Conservation (phyloP, 2,888 invertebrate species). For the Dioctria rufipes region DNA sequence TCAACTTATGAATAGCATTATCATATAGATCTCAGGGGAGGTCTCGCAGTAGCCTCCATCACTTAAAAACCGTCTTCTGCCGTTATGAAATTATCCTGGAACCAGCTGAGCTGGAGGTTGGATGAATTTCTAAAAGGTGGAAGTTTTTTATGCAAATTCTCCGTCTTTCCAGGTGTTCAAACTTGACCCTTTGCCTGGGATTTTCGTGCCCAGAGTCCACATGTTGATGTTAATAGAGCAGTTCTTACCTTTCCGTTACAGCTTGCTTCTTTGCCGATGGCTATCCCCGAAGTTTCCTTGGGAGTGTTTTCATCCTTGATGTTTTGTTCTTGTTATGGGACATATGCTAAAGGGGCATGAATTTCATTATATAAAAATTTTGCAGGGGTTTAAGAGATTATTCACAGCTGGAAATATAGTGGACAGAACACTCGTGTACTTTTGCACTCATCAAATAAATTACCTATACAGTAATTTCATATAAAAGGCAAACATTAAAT, state of each 20-base stretch:
- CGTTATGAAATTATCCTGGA: slow-evolving; percentile 23
- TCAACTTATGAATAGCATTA: slow-evolving; percentile 23
- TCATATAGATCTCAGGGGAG: slow-evolving; percentile 31
- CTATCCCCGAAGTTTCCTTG: slow-evolving; percentile 9
- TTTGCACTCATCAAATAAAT: too few species aligned
- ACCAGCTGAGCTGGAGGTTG: slow-evolving; percentile 11
- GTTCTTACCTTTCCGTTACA: slow-evolving; percentile 33
- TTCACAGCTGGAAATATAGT: background rate
- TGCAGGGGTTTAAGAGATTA: slow-evolving; percentile 27
- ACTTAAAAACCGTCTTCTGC: background rate
- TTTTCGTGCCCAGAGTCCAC: slow-evolving; percentile 14
- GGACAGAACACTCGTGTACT: too few species aligned
- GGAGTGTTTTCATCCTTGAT: slow-evolving; percentile 2
- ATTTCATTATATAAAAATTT: slow-evolving; percentile 42
- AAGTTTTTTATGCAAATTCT: slow-evolving; percentile 43
- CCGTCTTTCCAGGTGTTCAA: slow-evolving; percentile 36
- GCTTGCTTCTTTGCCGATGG: slow-evolving; percentile 12
- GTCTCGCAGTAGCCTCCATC: background rate
- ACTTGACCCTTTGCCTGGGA: slow-evolving; percentile 28
- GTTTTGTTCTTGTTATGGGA: slow-evolving; percentile 17
- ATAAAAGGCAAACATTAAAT: too few species aligned
- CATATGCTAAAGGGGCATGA: slow-evolving; percentile 36
- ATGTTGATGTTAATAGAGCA: slow-evolving; percentile 3
- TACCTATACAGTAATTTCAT: too few species aligned
- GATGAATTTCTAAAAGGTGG: slow-evolving; percentile 34